Conservation (phyloP, 1,140 invertebrate species). For the Liolophura sinensis region DNA sequence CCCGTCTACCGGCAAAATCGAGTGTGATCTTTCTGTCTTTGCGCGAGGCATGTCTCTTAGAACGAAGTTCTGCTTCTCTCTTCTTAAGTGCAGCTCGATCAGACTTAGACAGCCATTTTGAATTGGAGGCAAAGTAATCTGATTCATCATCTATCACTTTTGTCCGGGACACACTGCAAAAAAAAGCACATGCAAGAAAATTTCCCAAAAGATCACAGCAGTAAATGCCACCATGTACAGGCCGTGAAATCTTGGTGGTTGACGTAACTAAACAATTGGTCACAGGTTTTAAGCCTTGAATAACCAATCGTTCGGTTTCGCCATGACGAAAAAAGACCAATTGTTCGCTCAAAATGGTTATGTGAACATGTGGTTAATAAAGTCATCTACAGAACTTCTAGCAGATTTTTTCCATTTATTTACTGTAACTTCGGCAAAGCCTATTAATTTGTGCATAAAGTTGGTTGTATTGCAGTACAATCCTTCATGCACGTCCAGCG, state of each 20-base stretch:
- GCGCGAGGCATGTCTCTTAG: slow-evolving; percentile 72
- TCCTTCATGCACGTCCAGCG: no score
- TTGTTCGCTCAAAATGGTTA: no score
- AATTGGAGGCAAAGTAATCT: slow-evolving; percentile 86
- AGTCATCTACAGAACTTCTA: no score
- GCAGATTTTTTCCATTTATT: no score
- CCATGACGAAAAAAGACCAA: no score
- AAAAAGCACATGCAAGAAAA: slow-evolving; percentile 13
- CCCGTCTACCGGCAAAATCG: slow-evolving; percentile 77
- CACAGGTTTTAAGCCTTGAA: background rate
- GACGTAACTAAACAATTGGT: background rate
- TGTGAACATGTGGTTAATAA: no score
- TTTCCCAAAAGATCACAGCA: background rate
- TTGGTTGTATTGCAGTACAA: no score
- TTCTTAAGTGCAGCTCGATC: slow-evolving; percentile 73
- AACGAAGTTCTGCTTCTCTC: slow-evolving; percentile 71
- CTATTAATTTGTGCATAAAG: no score
- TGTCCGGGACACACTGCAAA: slow-evolving; percentile 79
- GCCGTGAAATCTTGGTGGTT: slow-evolving; percentile 1
- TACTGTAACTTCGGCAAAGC: no score
- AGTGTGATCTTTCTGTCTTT: slow-evolving; percentile 71
- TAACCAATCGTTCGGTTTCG: no score
- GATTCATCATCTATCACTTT: slow-evolving; percentile 93
- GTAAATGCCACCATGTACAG: background rate
- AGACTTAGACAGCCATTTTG: slow-evolving; percentile 75